A percentile compares a stretch with the other conserved stretches of the same genome.
Evolutionary conservation across 2,797 vertebrate species (phyloP).

Genomic region (Scolopax rusticola): DNA sequence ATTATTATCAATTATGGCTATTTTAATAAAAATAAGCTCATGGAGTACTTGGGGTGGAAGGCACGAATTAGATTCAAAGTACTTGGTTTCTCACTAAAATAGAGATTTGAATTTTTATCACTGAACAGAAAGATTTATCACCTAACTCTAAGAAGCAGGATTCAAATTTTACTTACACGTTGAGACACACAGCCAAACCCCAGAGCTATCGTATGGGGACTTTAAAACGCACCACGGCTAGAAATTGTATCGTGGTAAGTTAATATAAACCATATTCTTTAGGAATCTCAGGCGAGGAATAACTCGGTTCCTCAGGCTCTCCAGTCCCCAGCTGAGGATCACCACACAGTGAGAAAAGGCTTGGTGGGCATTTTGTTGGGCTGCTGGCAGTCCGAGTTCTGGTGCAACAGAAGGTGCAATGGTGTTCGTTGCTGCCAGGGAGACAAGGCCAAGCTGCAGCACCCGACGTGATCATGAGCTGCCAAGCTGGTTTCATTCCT

Average conservation of each 20-base stretch:
- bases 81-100: not conserved
- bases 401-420: not conserved
- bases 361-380: not conserved
- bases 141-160: not conserved
- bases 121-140: not conserved
- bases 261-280: not conserved
- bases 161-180: not conserved
- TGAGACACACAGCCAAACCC: not conserved
- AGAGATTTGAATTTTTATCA: conserved; percentile 16
- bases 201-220: not conserved
- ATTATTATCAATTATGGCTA: not conserved
- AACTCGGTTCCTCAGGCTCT: not conserved
- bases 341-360: not conserved
- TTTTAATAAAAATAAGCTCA: conserved; percentile 12
- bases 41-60: not conserved
- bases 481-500: not conserved
- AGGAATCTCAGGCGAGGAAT: not conserved
- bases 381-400: not conserved
- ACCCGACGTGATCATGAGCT: not conserved
- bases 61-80: not conserved
- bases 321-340: not conserved
- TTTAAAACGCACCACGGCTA: not conserved
- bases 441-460: not conserved
- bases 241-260: not conserved
- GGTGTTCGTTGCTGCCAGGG: not conserved